Base-by-base conservation (phyloP, 2,888 invertebrate species). In the Pherbina coryleti region DNA sequence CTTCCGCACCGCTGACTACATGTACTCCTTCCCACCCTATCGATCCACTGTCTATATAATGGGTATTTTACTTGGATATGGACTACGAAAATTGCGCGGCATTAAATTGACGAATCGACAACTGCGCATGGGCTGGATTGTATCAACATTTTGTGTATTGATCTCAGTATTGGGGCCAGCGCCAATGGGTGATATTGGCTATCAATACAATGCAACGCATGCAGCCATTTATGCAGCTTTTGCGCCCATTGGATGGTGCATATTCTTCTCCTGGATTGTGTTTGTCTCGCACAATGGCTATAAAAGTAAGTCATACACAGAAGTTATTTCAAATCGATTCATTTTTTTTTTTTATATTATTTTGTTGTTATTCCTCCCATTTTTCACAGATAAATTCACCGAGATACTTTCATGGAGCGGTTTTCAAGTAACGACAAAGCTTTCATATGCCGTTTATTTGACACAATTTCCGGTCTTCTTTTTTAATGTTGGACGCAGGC, bases 401-500 rank as follows among this genome's bases (percentile, higher is more conserved):
- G 87, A 88, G 79, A 79, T 93, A 57, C 91, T 93, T 70, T 91
- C 92, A 9, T 92, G 92, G 91, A 91, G 89, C 82, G 91, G 92
- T 66, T 94, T 93, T 84, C 90, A 92, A 81, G 89, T 94, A 9
- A 92, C 92, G 83, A 94, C 94, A 11, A 92, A 93, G 84, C 89
- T 94, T n/a, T 93, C 94, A 51, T 94, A 94, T 85, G 92, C 93
- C 49, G 91, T 94, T 73, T 94, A 94, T 84, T 88, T 94, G 79
- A 93, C 93, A 34, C 94, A 94, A 85, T 94, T 94, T 83, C 94
- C 94, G 5, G 91, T 94, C 76, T 94, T 92, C 85, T 94, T 94
- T 87, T 94, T 90, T 84, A 93, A 93, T 83, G 93, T 94, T 49
- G 94, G 94, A 3, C 91, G 90, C 74, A 91, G 91, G 55, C 91